These are phyloP conservation scores for Drosophila nr. perissopoda DNA, from an alignment of 2,888 invertebrate species.

Conservation along the genomic window DNA sequence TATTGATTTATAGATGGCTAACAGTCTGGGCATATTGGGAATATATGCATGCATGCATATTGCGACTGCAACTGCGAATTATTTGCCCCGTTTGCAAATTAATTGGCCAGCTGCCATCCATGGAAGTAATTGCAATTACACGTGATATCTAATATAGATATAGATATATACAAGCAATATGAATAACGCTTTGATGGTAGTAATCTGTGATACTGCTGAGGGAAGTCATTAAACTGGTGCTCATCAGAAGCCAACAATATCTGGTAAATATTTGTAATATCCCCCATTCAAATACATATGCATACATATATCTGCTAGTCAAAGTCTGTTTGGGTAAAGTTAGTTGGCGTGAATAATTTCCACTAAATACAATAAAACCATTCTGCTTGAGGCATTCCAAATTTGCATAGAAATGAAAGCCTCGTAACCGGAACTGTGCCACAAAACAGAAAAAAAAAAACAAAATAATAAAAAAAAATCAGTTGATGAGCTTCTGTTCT, in stretches of 20 bases:
- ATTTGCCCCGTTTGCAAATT: slow-evolving; percentile 59
- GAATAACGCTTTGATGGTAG: slow-evolving; percentile 33
- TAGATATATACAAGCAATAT: too few relatives aligned
- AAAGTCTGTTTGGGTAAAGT: slow-evolving; percentile 40
- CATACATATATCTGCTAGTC: slow-evolving; percentile 11
- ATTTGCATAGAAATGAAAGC: slow-evolving; percentile 81
- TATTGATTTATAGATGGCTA: slow-evolving; percentile 61
- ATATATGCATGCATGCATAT: slow-evolving; percentile 15
- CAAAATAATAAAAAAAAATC: slow-evolving; percentile 20
- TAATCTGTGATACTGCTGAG: too few relatives aligned
- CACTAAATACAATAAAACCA: slow-evolving; percentile 77
- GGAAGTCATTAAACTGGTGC: slow-evolving; percentile 33
- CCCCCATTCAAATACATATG: not conserved
- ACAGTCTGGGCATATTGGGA: slow-evolving; percentile 31
- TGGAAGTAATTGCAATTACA: slow-evolving; percentile 50
- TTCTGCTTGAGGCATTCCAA: slow-evolving; percentile 69
- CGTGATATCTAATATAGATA: not conserved
- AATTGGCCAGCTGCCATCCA: slow-evolving; percentile 10
- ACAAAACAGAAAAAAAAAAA: slow-evolving; percentile 51
- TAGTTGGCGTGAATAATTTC: slow-evolving; percentile 79
- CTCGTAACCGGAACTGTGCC: slow-evolving; percentile 73
- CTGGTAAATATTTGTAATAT: slow-evolving; percentile 13
- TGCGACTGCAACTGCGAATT: slow-evolving; percentile 46
- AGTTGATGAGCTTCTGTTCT: slow-evolving; percentile 67
- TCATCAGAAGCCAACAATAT: slow-evolving; percentile 25